A percentile compares a stretch with the other conserved stretches of the same genome.
phyloP scores from a whole-genome alignment of 2,113 vertebrate genomes.

The Marmota flaviventris region DNA sequence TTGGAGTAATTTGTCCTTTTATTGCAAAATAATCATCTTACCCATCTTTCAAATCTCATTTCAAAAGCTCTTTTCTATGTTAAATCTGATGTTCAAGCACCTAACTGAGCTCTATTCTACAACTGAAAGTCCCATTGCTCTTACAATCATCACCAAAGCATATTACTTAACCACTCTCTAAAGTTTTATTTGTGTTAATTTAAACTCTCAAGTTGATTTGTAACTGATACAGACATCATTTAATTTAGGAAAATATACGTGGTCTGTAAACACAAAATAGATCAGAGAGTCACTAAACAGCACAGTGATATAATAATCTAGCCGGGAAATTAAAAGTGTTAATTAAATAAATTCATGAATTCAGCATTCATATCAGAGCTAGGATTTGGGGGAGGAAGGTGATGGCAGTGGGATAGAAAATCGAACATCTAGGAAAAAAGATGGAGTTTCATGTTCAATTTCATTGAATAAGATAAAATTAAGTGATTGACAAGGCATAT shows the following conservation, averaged over 20 bases:
- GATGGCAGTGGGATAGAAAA: not conserved
- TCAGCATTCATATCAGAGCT: not conserved
- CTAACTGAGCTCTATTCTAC: not conserved
- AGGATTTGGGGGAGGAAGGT: not conserved
- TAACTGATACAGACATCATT: not conserved
- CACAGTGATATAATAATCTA: not conserved
- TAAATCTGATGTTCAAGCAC: not conserved
- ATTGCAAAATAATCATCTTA: not conserved
- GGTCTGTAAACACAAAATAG: not conserved
- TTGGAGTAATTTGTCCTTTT: not conserved
- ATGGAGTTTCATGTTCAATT: not conserved
- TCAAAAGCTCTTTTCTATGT: not conserved
- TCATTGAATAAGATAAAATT: not conserved
- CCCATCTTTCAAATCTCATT: constrained; percentile 12
- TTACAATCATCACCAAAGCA: not conserved
- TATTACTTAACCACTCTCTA: not conserved
- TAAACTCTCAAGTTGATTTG: not conserved
- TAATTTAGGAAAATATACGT: not conserved
- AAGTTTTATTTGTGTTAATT: not conserved
- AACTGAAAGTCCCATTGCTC: not conserved
- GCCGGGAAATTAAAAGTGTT: not conserved
- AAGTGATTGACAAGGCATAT: not conserved
- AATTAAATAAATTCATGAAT: not conserved
- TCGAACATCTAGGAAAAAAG: not conserved
- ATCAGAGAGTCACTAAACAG: not conserved